phyloP scores from a whole-genome alignment of 2,113 vertebrate genomes.

The Lates calcarifer region DNA sequence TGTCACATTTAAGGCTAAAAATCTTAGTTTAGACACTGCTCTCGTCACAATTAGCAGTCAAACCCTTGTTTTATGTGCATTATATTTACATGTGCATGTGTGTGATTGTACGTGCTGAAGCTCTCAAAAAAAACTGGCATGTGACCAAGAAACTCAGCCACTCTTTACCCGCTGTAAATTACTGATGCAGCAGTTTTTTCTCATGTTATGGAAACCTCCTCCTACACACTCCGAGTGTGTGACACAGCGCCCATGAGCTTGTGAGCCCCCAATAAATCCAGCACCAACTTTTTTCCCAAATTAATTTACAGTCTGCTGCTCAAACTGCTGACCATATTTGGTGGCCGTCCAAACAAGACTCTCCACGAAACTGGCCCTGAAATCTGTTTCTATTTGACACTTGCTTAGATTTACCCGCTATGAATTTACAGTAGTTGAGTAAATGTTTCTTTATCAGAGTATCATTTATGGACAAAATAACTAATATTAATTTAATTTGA shows the following conservation, averaged over 20 bases:
- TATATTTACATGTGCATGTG: constrained; percentile 3
- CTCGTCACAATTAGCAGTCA: not conserved
- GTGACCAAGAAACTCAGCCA: constrained; percentile 26
- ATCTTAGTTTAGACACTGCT: not conserved
- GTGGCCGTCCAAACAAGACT: constrained; percentile 49
- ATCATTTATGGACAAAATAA: constrained; percentile 52
- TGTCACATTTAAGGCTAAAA: constrained; percentile 12
- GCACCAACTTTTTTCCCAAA: not conserved
- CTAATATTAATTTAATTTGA: constrained; percentile 58
- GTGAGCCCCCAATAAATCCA: constrained; percentile 45
- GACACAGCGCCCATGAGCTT: constrained; percentile 3
- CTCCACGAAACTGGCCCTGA: constrained; percentile 25
- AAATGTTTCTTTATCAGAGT: constrained; percentile 60
- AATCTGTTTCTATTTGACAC: constrained; percentile 51
- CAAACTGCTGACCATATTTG: constrained; percentile 61
- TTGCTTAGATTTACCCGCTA: constrained; percentile 48
- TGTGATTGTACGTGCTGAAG: constrained; percentile 8
- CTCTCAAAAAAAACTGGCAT: constrained; percentile 30
- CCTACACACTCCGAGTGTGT: not conserved
- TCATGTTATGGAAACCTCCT: constrained; percentile 37
- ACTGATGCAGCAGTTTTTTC: constrained; percentile 33
- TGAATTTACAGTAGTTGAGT: constrained; percentile 52
- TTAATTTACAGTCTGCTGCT: constrained; percentile 48
- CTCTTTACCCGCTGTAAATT: constrained; percentile 27
- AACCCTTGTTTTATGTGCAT: not conserved